Percentiles rank a stretch among this genome's conserved stretches.
Conservation (phyloP, 2,113 vertebrate species). For the Peucedramus taeniatus region DNA sequence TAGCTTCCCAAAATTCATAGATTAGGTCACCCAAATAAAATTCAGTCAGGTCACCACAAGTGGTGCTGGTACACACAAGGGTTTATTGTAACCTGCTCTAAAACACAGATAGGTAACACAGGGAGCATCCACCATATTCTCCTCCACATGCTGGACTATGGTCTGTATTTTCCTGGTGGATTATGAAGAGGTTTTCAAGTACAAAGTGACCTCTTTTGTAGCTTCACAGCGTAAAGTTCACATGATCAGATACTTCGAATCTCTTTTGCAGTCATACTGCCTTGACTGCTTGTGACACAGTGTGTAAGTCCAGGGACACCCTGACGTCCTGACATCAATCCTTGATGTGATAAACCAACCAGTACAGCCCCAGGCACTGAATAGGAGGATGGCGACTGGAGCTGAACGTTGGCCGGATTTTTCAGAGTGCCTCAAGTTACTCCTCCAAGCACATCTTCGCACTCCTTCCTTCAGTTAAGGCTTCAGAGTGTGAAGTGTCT, state of each 20-base stretch:
- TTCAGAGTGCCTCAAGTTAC: neutral
- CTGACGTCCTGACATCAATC: neutral
- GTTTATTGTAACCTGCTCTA: neutral
- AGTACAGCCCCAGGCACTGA: neutral
- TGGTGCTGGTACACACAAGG: neutral
- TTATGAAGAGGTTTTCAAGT: neutral
- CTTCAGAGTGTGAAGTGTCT: neutral
- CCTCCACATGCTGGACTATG: neutral
- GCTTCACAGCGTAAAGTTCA: neutral
- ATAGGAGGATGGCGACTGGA: neutral
- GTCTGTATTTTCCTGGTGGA: neutral
- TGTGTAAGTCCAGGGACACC: neutral
- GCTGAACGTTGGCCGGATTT: neutral
- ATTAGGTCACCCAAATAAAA: neutral
- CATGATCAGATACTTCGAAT: neutral
- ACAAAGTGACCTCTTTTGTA: neutral
- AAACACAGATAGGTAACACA: neutral
- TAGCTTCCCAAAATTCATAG: neutral
- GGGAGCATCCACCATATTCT: neutral
- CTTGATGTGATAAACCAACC: neutral
- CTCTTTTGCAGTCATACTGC: neutral
- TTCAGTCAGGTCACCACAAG: rapidly evolving
- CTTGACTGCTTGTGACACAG: neutral
- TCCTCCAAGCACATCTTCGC: neutral
- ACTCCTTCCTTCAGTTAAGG: neutral